Evolutionary conservation across 2,888 invertebrate species (phyloP), one percentile per base, ranked within the genome.

Genomic region (Drosophila acutilabella): DNA sequence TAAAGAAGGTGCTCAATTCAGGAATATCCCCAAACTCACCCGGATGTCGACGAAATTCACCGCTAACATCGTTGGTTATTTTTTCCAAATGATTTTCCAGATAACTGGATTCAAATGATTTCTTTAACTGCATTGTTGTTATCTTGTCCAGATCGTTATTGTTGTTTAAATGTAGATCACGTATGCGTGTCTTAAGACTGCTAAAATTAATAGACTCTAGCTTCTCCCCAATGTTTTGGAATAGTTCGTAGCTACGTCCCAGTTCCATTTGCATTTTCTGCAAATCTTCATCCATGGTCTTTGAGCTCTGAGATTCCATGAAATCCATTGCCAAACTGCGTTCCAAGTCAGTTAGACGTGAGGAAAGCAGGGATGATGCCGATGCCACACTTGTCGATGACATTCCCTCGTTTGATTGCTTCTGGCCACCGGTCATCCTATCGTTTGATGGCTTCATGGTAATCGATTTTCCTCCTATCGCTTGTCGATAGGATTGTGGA

Each of bases 1-100:
- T 81, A 48, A 91, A 91, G 61, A 92, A 92, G 0, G 74, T 78
- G 61, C 90, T 91, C 47, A 92, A 42, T 58, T 92, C 92, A 0
- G 92, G 91, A 45, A 92, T 92, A 30, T 91, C 89, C 0, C 89
- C 91, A 57, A 92, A 91, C 48, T 92, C 92, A 0, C 92, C 92
- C 1, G 91, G 88, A 78, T 92, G 91, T 3, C 87, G 81, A 0
- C 88, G 82, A 59, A 92, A 90, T 33, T 82, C 89, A 4, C 77
- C 57, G 13, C 80, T 75, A 48, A 91, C 88, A 41, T 90, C 76
- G 13, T 74, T 51, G 0, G 91, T 90, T 3, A 92, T 59, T 8
- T 86, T 87, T 14, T 82, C 70, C 14, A 92, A 56, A 5, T 84
- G 75, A 50, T 90, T 89, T 6, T 89, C 62, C 7, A 78, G 42